Evolutionary conservation across 2,888 invertebrate genomes (phyloP).

Genomic region (Brachylomia viminalis): DNA sequence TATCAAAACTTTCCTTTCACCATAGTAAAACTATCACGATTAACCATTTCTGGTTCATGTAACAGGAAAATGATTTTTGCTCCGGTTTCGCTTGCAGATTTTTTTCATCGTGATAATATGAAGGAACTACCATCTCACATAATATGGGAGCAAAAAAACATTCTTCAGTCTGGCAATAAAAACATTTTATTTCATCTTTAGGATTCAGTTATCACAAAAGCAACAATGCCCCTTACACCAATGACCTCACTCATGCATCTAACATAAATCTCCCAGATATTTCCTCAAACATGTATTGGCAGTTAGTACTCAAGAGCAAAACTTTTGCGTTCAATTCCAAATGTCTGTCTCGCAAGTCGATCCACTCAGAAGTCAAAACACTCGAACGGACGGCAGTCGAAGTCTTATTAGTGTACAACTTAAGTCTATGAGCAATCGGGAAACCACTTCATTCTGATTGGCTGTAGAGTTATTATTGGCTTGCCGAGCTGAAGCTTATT

Average conservation of each 20-base stretch:
- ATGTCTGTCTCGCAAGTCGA: slow-evolving; percentile 26
- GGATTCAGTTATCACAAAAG: not conserved
- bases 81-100: not conserved
- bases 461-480: slow-evolving; percentile 52
- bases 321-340: slow-evolving; percentile 23
- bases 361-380: slow-evolving; percentile 53
- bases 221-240: not conserved
- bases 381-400: slow-evolving; percentile 47
- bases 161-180: not conserved
- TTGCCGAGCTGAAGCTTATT: slow-evolving; percentile 29
- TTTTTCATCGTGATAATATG: not conserved
- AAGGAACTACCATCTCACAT: not conserved
- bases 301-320: slow-evolving; percentile 4
- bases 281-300: not conserved
- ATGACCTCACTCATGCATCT: not conserved
- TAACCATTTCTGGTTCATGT: not conserved
- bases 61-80: too few species aligned
- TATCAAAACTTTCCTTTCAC: not conserved
- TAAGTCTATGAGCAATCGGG: slow-evolving; percentile 54
- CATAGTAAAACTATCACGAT: not conserved
- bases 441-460: slow-evolving; percentile 51
- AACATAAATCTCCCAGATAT: not conserved
- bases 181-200: not conserved
- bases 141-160: not conserved
- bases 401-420: slow-evolving; percentile 60